Percentiles rank a stretch among this genome's conserved stretches.
These are phyloP conservation scores for Myotis davidii DNA, from an alignment of 2,113 vertebrate species.

Conservation along the genomic window DNA sequence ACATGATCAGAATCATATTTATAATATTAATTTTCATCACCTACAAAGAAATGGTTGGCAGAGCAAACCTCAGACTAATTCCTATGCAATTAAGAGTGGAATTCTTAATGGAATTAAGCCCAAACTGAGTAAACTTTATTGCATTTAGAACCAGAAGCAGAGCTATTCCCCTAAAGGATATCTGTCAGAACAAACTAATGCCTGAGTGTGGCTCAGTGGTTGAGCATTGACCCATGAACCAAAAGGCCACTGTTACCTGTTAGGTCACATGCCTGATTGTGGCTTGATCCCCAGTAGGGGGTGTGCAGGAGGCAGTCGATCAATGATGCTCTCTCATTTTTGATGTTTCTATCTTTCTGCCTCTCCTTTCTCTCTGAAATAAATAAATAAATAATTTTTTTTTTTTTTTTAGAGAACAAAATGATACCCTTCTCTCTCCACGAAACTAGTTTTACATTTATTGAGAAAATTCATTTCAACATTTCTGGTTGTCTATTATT, in stretches of 20 bases:
- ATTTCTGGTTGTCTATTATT: neutral
- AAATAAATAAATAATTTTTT: neutral
- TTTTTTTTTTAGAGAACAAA: neutral
- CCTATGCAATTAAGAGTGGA: neutral
- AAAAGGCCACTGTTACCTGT: no score
- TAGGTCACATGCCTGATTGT: no score
- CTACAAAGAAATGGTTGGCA: neutral
- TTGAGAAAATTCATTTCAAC: neutral
- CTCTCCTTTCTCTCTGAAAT: no score
- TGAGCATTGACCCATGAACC: no score
- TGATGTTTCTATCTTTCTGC: no score
- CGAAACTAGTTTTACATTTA: neutral
- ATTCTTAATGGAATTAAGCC: neutral
- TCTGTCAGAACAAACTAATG: no score
- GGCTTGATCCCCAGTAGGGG: no score
- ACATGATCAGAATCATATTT: neutral
- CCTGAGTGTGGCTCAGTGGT: no score
- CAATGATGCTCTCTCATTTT: no score
- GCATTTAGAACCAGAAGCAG: neutral
- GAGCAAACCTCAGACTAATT: neutral
- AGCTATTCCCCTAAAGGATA: neutral
- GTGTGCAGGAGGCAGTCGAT: no score
- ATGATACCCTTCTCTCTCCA: no score
- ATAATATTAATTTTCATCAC: conserved; percentile 13
- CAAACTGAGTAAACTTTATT: neutral